Base-by-base conservation (phyloP, 1,140 invertebrate genomes). In the Drosophila auraria region DNA sequence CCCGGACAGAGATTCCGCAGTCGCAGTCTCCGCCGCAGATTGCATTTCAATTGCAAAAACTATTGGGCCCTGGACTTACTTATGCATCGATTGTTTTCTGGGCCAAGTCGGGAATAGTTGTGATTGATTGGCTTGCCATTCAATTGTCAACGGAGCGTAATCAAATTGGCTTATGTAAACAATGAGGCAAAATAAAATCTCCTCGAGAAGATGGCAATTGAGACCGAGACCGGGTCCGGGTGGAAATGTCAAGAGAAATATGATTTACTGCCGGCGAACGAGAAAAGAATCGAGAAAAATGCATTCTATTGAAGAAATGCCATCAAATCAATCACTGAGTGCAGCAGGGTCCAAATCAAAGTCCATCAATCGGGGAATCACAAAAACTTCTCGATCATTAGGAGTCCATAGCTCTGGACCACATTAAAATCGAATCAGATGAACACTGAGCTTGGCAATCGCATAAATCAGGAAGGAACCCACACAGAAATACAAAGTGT, bases 201-300 rank as follows among this genome's bases (percentile, higher is more conserved):
- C 68, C 25, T 59, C 36, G 44, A 47, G 75, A 27, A 63, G 54
- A 69, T 84, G 78, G 51, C 78, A 82, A 89, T 89, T 83, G 86
- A 57, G 58, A 66, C 42, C 42, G 47, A 87, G 84, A 33, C 33
- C 1, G 33, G 33, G 33, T 9, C 42, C 42, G 47, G 83, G 84
- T 83, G 80, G 80, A 89, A 84, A 89, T 84, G 84, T 87, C 84
- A 87, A 89, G 81, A 89, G 81, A 72, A 89, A 83, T 78, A 89
- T 87, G 84, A 89, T 87, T 89, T 83, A 87, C 66, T 63, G 70
- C 47, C 57, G 30, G 40, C 40, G 8, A 64, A 51, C 64, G 64
- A 74, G 69, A 78, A 68, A 58, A 49, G 45, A 80, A 78, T 42
- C 42, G 25, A 59, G 58, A 61, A 44, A 59, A 62, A 66, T 53